Evolutionary conservation across 1,140 invertebrate genomes (phyloP).

Genomic region (Lasioglossum baleicum): DNA sequence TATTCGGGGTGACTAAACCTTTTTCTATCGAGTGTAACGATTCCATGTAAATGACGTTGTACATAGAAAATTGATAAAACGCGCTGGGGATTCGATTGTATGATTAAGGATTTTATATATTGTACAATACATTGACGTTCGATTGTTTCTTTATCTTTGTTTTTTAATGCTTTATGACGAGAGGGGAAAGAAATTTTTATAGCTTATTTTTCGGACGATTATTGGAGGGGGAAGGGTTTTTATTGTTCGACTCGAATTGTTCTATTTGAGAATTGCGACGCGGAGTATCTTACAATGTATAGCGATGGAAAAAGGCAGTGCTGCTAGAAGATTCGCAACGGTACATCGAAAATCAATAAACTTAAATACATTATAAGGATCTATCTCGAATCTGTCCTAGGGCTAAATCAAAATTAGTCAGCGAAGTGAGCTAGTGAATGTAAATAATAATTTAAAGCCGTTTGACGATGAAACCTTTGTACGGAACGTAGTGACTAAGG

Average conservation of each 20-base stretch:
- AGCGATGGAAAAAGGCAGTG: background rate
- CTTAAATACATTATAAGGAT: constrained; percentile 29
- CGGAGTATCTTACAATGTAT: constrained; percentile 55
- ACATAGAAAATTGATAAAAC: background rate
- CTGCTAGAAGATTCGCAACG: constrained; percentile 22
- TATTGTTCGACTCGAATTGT: background rate
- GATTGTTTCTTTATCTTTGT: background rate
- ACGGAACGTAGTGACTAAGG: constrained; percentile 57
- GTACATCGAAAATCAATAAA: constrained; percentile 45
- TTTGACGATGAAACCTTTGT: constrained; percentile 55
- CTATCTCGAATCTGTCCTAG: constrained; percentile 62
- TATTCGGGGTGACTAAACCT: constrained; percentile 32
- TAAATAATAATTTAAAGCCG: constrained; percentile 66
- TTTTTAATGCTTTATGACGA: constrained; percentile 14
- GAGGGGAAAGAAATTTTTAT: background rate
- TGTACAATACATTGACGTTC: constrained; percentile 1
- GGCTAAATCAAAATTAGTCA: constrained; percentile 70
- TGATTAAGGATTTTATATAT: constrained; percentile 2
- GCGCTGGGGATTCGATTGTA: constrained; percentile 7
- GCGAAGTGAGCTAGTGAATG: constrained; percentile 59
- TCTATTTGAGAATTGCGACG: background rate
- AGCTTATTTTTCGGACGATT: background rate
- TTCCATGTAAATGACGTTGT: constrained; percentile 1
- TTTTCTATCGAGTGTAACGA: constrained; percentile 15
- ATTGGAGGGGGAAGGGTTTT: background rate